Evolutionary conservation across 2,797 vertebrate species (phyloP), one percentile per base, ranked within the genome.

Genomic region (Liparis tanakae): DNA sequence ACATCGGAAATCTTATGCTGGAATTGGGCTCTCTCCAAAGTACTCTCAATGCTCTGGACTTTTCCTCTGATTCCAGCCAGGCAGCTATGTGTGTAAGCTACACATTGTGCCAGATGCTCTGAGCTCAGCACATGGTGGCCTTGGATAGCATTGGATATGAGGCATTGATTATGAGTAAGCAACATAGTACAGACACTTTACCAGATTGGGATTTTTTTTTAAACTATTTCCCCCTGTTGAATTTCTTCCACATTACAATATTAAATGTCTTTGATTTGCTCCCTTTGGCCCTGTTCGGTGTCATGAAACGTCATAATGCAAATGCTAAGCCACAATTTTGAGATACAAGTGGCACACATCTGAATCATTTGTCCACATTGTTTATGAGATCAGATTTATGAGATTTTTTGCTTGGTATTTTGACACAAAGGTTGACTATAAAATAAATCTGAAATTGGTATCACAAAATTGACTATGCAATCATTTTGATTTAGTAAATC

Each of bases 1-100:
- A 78, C 74, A 79, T 89, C 71, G 76, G 72, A 87, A 83, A 87
- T 88, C 82, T 80, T 82, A 88, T 84, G 82, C 80, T 77, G 81
- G 70, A 81, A 51, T 70, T 83, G 84, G 84, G 78, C 25, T 78
- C 22, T 22, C 76, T 87, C 87, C 88, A 90, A 87, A 87, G 81
- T 53, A 66, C 74, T 79, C 78, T 81, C 68, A 65, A 51, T 69
- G 79, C 66, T 78, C 78, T 79, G 85, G 82, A 84, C 70, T 80
- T 53, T 79, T 80, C 68, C 72, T 88, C 70, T 72, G 81, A 82
- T 72, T 88, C 82, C 81, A 72, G 71, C 72, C 76, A 85, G 76
- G 63, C 89, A 88, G 87, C 88, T 90, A 87, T 83, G 81, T 69
- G 78, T 59, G 80, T n/a, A n/a, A n/a, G n/a, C 67, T 39, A 22